These are phyloP conservation scores for Limnodromus scolopaceus DNA, from an alignment of 2,797 vertebrate species.

Conservation along the genomic window DNA sequence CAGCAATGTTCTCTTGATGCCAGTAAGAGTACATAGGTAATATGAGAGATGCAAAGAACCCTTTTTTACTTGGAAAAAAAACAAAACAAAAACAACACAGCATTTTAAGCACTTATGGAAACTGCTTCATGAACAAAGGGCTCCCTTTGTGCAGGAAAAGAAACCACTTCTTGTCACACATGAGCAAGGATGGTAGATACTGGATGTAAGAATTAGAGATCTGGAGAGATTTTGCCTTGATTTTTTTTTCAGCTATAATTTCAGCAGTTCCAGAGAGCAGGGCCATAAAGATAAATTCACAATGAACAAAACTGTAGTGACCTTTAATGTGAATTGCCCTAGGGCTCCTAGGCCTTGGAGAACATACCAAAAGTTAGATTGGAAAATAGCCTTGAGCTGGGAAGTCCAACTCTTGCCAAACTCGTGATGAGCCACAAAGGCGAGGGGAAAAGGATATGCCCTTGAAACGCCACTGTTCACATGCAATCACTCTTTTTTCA, in stretches of 20 bases:
- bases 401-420: not conserved
- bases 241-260: not conserved
- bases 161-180: not conserved
- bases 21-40: not conserved
- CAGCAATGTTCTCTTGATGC: not conserved
- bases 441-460: accelerated
- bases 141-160: not conserved
- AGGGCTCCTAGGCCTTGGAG: not conserved
- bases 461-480: not conserved
- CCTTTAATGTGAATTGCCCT: not conserved
- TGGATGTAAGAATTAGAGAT: not conserved
- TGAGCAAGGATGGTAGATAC: not conserved
- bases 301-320: not conserved
- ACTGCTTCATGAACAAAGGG: not conserved
- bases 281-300: not conserved
- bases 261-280: not conserved
- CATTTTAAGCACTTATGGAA: not conserved
- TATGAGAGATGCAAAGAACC: not conserved
- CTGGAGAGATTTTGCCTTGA: not conserved
- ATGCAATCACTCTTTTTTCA: not conserved
- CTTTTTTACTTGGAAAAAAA: not conserved
- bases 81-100: no score
- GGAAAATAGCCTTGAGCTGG: not conserved
- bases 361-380: not conserved
- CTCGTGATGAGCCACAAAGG: not conserved